Conservation (phyloP, 2,888 invertebrate genomes). For the Meiosimyza platycephala region DNA sequence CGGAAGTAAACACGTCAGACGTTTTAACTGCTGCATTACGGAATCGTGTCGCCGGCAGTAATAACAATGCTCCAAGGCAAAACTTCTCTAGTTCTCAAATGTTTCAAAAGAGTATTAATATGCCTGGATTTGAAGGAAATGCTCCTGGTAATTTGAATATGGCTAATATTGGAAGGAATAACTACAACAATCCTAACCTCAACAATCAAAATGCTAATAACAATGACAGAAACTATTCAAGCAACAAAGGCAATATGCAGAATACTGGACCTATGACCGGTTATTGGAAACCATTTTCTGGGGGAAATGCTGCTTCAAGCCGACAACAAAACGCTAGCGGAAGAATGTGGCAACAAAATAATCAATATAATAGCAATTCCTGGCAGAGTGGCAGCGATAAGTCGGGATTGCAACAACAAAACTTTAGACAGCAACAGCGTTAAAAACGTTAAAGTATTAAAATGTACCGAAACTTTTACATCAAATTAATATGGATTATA, state of each 20-base stretch:
- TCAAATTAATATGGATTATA: no score
- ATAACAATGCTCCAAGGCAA: no score
- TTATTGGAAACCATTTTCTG: conserved; percentile 7
- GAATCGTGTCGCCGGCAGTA: no score
- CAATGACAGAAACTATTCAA: not conserved
- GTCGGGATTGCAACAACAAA: conserved; percentile 12
- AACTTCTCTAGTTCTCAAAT: not conserved
- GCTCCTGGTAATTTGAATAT: conserved; percentile 9
- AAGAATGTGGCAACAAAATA: conserved; percentile 6
- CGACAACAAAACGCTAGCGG: not conserved
- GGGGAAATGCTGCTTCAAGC: not conserved
- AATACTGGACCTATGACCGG: conserved; percentile 2
- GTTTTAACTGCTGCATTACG: no score
- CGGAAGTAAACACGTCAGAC: no score
- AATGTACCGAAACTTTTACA: no score
- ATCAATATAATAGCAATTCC: not conserved
- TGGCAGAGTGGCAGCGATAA: not conserved
- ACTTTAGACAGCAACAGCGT: conserved; percentile 15
- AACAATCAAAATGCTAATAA: conserved; percentile 9
- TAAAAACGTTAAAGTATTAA: not conserved
- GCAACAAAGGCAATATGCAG: not conserved
- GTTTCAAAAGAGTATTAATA: not conserved
- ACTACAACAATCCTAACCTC: conserved; percentile 20
- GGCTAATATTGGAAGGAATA: conserved; percentile 14
- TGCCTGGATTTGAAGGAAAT: not conserved